phyloP scores from a whole-genome alignment of 2,797 vertebrate species.

The Hirundo rustica region DNA sequence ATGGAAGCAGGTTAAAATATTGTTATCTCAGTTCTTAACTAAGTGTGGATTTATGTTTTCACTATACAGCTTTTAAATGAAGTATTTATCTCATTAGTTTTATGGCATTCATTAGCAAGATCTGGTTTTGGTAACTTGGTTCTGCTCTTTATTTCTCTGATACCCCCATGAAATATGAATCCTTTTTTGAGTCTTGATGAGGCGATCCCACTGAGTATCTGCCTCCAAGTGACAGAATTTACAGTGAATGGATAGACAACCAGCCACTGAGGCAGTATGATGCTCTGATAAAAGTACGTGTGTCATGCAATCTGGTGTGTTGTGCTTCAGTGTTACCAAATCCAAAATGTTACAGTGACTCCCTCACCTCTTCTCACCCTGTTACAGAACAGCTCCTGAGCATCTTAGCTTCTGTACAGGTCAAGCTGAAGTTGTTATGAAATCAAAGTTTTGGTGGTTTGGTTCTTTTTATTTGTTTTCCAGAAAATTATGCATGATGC shows the following conservation, averaged over 20 bases:
- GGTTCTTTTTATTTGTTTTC: background rate
- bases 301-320: background rate
- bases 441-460: background rate
- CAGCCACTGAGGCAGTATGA: background rate
- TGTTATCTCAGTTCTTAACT: background rate
- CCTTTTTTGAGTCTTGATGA: background rate
- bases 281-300: background rate
- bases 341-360: background rate
- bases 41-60: background rate
- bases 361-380: background rate
- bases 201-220: background rate
- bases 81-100: background rate
- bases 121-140: background rate
- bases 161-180: background rate
- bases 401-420: background rate
- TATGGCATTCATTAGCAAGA: background rate
- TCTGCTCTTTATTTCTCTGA: background rate
- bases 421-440: background rate
- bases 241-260: background rate
- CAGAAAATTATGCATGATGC: constrained; percentile 99
- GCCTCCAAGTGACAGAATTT: background rate
- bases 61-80: background rate
- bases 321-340: background rate
- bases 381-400: background rate
- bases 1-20: background rate